These are phyloP conservation scores for Poliocrania exsul DNA, from an alignment of 2,797 vertebrate genomes.

Conservation along the genomic window DNA sequence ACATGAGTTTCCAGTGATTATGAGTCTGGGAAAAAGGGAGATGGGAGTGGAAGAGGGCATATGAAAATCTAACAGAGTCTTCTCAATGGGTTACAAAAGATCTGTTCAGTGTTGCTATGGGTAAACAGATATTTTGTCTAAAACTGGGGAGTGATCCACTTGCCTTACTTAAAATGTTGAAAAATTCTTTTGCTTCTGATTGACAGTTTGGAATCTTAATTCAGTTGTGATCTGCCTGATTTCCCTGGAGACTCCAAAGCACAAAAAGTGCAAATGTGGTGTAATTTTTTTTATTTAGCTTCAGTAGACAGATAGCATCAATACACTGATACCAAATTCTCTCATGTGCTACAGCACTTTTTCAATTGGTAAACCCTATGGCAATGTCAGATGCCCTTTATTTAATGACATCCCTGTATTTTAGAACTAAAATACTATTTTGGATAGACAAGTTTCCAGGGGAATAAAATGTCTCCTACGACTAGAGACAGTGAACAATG, in stretches of 20 bases:
- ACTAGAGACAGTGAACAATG: background rate
- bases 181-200: background rate
- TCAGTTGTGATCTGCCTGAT: background rate
- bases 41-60: background rate
- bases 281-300: constrained; percentile 27
- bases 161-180: constrained; percentile 3
- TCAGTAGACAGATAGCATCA: background rate
- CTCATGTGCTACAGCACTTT: background rate
- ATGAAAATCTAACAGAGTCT: constrained; percentile 35
- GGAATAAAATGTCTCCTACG: constrained; percentile 22
- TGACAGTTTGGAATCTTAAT: background rate
- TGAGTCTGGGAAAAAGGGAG: background rate
- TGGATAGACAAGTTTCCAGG: background rate
- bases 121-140: background rate
- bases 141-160: background rate
- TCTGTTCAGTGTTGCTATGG: background rate
- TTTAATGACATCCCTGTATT: constrained; percentile 35
- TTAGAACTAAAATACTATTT: constrained; percentile 52
- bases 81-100: constrained; percentile 11
- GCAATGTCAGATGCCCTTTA: constrained; percentile 34
- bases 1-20: background rate
- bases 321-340: background rate
- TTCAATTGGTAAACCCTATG: background rate
- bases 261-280: background rate
- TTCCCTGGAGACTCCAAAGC: background rate